Conservation (phyloP, 2,888 invertebrate species). For the Dryococelus australis region DNA sequence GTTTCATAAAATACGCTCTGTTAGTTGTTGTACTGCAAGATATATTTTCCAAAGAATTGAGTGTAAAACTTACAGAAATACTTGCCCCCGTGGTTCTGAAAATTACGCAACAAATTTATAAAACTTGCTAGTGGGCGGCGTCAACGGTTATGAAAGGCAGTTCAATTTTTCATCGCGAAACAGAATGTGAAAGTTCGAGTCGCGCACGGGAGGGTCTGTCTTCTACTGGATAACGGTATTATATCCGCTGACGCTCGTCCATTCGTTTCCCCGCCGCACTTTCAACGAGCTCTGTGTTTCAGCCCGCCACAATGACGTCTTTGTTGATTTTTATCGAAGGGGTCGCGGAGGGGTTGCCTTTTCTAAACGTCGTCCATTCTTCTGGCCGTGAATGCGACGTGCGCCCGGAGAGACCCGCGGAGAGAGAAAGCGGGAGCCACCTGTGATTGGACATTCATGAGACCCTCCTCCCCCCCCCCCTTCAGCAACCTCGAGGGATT, state of each 20-base stretch:
- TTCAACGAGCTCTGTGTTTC: neutral
- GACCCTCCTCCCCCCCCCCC: no score
- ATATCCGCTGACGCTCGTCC: neutral
- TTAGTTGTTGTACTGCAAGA: no score
- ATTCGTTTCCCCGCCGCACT: neutral
- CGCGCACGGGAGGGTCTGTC: neutral
- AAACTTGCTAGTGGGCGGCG: no score
- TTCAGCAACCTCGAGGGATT: no score
- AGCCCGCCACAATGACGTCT: neutral
- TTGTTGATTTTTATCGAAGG: neutral
- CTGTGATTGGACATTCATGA: slow-evolving; percentile 16
- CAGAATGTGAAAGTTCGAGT: neutral
- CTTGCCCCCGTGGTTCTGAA: no score
- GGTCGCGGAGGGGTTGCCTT: neutral
- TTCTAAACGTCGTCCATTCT: neutral
- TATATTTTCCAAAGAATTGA: no score
- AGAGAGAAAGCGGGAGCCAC: neutral
- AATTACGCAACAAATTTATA: no score
- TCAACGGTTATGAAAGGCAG: no score
- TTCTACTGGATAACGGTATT: neutral
- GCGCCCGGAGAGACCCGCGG: neutral
- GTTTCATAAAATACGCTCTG: no score
- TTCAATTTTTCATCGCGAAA: neutral
- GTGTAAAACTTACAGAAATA: no score
- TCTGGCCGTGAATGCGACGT: neutral